Base-by-base conservation (phyloP, 2,888 invertebrate species). In the Matsumyia berberina region DNA sequence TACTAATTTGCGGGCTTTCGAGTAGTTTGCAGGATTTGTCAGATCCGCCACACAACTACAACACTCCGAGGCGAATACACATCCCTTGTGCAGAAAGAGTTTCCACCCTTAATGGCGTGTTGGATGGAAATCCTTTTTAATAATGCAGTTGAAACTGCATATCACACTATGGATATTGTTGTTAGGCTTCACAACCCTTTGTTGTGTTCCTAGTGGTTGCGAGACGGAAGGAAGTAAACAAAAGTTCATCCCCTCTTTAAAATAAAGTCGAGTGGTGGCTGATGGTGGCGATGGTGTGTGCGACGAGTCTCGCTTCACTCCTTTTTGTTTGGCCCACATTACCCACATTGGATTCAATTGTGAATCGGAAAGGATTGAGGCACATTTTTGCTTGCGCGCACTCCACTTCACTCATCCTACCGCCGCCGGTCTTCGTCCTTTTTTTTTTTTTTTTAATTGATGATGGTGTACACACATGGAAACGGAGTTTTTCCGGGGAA, bases 141-240 rank as follows among this genome's bases (percentile, higher is more conserved):
- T 70, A 78, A 72, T 72, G 66, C 60, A 60, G 46, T 46, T 62
- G 35, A 78, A 67, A 67, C 42, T 55, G 67, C 67, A 82, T 42
- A 79, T 82, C 76, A 82, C 81, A 70, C 72, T 60, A 60, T 53
- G 37, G 29, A 72, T 51, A 57, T 33, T 67, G 62, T 33, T 11
- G 42, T 44, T 11, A n/a, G 35, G 35, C 42, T 58, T 70, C 15
- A 29, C 42, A 24, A 49, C 55, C 77, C 67, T 82, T 82, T 82
- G 77, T 82, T 82, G 66, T 70, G 82, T 60, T 77, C 51, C 44
- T 35, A 67, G 77, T 51, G 77, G 77, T 49, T 72, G 66, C 17
- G 77, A 60, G 82, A 73, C 82, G 78, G 82, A 83, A 83, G 82
- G 82, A 83, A 67, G 72, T 73, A 78, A 82, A 82, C 82, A 72